Base-by-base conservation (phyloP, 2,797 vertebrate species). In the Ptychadena robeensis region DNA sequence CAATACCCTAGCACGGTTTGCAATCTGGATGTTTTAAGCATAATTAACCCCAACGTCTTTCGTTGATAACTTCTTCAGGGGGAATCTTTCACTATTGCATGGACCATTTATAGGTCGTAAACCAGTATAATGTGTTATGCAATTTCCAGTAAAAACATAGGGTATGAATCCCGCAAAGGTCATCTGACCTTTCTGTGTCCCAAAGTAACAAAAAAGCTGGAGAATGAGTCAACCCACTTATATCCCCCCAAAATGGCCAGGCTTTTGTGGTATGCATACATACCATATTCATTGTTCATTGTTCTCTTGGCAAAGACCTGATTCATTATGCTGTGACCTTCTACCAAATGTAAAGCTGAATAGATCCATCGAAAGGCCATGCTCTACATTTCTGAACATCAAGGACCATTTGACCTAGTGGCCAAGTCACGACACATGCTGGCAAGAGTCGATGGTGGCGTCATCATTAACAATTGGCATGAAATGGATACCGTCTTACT, bases 401-500 rank as follows among this genome's bases (percentile, higher is more conserved):
- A 32, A 37, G 32, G 5, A 37, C 25, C 18, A 14, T 31, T 75
- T 69, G 73, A 74, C 72, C 38, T 40, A 70, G 10, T 35, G 32
- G 18, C 65, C 28, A 3, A 64, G 77, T 80, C 77, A 79, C 32
- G 27, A 61, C 25, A 27, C 32, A 57, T 59, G 79, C 69, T 64
- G 22, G 27, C 30, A 34, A 8, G 65, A n/a, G 83, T 85, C 35
- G 83, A 72, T 28, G 71, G 74, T 25, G 70, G 31, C 61, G 30
- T 48, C 38, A 48, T 80, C 66, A 68, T 74, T n/a, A 32, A 37
- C 75, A 74, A 69, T 80, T 72, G 69, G 73, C 27, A 12, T 61
- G 14, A 63, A 69, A 74, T 83, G 31, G 12, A 78, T 79, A 59
- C 44, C 63, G 59, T 74, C 44, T 80, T 80, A 15, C 12, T 70